phyloP scores from a whole-genome alignment of 2,888 invertebrate genomes.

The Sabatieria punctata region DNA sequence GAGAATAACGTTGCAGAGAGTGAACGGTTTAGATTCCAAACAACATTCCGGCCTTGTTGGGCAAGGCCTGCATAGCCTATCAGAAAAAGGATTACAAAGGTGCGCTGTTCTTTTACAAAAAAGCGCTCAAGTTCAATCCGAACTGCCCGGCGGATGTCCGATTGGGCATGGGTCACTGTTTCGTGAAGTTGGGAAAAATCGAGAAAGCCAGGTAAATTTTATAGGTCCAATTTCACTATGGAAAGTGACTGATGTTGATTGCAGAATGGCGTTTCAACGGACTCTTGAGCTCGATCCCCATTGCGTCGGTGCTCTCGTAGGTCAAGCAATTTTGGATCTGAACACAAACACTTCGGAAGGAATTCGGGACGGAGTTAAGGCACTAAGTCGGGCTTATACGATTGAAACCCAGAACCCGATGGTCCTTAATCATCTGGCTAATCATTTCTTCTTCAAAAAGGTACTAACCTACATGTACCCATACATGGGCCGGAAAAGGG shows the following conservation, averaged over 20 bases:
- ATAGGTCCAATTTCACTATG: too few species aligned
- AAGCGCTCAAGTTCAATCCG: slow-evolving; percentile 84
- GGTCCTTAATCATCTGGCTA: slow-evolving; percentile 95
- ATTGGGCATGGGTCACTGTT: slow-evolving; percentile 96
- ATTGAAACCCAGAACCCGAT: slow-evolving; percentile 95
- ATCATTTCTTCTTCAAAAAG: slow-evolving; percentile 98
- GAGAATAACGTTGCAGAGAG: too few species aligned
- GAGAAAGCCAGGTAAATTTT: slow-evolving; percentile 72
- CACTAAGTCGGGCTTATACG: slow-evolving; percentile 85
- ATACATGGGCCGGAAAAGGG: too few species aligned
- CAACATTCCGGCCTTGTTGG: slow-evolving; percentile 87
- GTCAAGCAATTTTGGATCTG: slow-evolving; percentile 76
- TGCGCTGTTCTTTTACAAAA: slow-evolving; percentile 90
- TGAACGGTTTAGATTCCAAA: slow-evolving; percentile 70
- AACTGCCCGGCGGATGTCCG: slow-evolving; percentile 89
- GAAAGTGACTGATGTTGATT: too few species aligned
- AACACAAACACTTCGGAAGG: slow-evolving; percentile 58
- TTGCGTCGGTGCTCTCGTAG: slow-evolving; percentile 90
- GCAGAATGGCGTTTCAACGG: slow-evolving; percentile 76
- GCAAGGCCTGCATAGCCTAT: slow-evolving; percentile 96
- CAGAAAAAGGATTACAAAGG: slow-evolving; percentile 83
- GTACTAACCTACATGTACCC: too few species aligned
- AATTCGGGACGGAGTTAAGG: slow-evolving; percentile 79
- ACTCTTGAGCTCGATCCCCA: slow-evolving; percentile 75
- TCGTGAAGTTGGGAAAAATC: slow-evolving; percentile 79